phyloP scores from a whole-genome alignment of 2,888 invertebrate species.

The Hirtodrosophila confusa region DNA sequence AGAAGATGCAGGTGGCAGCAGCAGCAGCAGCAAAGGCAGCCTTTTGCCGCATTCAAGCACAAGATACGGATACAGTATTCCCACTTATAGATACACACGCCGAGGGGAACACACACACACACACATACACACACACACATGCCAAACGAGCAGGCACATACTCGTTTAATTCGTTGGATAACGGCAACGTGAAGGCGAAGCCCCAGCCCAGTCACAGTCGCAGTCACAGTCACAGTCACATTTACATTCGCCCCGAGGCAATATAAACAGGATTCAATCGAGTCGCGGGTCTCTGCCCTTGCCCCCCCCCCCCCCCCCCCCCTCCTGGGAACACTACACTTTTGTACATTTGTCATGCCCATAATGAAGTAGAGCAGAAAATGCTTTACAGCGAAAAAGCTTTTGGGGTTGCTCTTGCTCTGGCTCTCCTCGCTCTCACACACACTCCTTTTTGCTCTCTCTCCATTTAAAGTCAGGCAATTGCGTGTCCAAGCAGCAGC shows the following conservation, averaged over 20 bases:
- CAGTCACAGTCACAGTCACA: constrained; percentile 5
- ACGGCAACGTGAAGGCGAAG: constrained; percentile 25
- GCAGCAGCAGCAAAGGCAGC: constrained; percentile 4
- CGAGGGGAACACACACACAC: constrained; percentile 2
- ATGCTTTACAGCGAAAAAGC: constrained; percentile 37
- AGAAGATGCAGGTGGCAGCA: constrained; percentile 4
- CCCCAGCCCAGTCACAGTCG: constrained; percentile 26
- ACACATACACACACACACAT: constrained; percentile 24
- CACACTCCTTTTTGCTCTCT: background rate
- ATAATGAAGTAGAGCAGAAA: constrained; percentile 68
- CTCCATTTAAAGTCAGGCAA: constrained; percentile 37
- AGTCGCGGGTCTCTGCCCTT: constrained; percentile 10
- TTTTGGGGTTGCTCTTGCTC: constrained; percentile 53
- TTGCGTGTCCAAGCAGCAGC: constrained; percentile 57
- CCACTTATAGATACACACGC: constrained; percentile 23
- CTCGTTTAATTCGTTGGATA: constrained; percentile 51
- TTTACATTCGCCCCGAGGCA: constrained; percentile 39
- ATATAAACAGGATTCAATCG: constrained; percentile 48
- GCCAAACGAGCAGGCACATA: constrained; percentile 14
- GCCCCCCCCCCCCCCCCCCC: constrained; percentile 7
- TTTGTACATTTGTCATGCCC: constrained; percentile 60
- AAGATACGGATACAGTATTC: constrained; percentile 24
- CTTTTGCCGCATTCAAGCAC: constrained; percentile 25
- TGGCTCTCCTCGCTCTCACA: background rate
- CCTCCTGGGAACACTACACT: constrained; percentile 29